Percentiles rank a stretch among this genome's conserved stretches.
phyloP scores from a whole-genome alignment of 2,888 invertebrate species.

The Gastrophysa polygoni region DNA sequence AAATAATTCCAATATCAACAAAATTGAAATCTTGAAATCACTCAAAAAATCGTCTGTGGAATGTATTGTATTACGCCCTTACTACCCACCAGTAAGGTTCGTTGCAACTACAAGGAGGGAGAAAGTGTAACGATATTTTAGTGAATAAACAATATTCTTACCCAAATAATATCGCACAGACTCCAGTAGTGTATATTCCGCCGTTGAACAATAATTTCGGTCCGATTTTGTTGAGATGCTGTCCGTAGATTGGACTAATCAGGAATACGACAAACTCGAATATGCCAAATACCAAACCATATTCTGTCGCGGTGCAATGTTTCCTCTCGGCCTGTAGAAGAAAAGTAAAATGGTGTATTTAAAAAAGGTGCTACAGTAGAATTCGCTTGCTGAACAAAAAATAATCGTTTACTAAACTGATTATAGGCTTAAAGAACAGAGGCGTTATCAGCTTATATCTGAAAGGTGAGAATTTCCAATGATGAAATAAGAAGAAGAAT shows the following conservation, averaged over 20 bases:
- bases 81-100: too few species aligned
- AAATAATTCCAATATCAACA: too few species aligned
- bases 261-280: conserved; percentile 85
- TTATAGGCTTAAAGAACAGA: too few species aligned
- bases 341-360: not conserved
- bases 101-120: conserved; percentile 29
- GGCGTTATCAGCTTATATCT: too few species aligned
- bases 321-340: conserved; percentile 76
- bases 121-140: not conserved
- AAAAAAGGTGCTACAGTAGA: too few species aligned
- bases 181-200: conserved; percentile 82
- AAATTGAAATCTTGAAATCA: too few species aligned
- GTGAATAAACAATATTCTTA: conserved; percentile 53
- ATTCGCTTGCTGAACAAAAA: too few species aligned
- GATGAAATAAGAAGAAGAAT: too few species aligned
- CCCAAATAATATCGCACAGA: conserved; percentile 84
- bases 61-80: too few species aligned
- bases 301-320: conserved; percentile 80
- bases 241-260: conserved; percentile 82
- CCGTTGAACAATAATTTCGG: conserved; percentile 81
- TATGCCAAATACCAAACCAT: conserved; percentile 85
- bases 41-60: too few species aligned
- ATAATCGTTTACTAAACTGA: too few species aligned
- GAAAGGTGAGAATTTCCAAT: too few species aligned
- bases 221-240: conserved; percentile 77